These are phyloP conservation scores for Dicranocentrus wangi DNA, from an alignment of 2,888 invertebrate species.

Conservation along the genomic window DNA sequence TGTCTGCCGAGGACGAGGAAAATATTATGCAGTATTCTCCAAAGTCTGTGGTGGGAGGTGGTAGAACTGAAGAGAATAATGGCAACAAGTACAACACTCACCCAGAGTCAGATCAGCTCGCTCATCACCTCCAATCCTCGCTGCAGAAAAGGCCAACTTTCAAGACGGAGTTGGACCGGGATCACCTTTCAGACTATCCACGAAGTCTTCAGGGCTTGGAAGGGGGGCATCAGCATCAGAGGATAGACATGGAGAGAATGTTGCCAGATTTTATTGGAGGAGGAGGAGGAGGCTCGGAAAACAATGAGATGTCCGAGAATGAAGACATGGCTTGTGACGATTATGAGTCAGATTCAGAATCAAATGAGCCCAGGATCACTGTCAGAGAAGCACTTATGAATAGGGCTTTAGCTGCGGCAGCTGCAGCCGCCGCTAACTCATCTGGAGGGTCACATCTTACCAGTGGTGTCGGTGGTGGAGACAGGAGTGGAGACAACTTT, in stretches of 20 bases:
- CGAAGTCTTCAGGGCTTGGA: conserved; percentile 28
- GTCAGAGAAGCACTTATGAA: conserved; percentile 69
- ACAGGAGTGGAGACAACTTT: conserved; percentile 33
- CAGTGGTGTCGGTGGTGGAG: neutral
- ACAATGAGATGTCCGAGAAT: conserved; percentile 65
- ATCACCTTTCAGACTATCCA: conserved; percentile 32
- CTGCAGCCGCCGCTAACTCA: conserved; percentile 46
- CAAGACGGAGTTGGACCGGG: conserved; percentile 24
- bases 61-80: neutral
- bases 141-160: conserved; percentile 57
- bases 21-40: conserved; percentile 57
- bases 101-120: neutral
- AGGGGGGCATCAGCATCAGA: neutral
- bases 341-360: conserved; percentile 67
- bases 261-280: conserved; percentile 35
- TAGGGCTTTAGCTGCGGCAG: conserved; percentile 66
- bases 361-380: conserved; percentile 67
- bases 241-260: neutral
- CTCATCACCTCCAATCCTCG: conserved; percentile 30
- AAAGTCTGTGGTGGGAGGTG: conserved; percentile 35
- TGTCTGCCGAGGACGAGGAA: conserved; percentile 39
- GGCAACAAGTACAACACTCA: conserved; percentile 28
- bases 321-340: conserved; percentile 67
- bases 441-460: conserved; percentile 39
- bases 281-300: conserved; percentile 45